Percentiles rank a stretch among this genome's conserved stretches.
Evolutionary conservation across 1,140 invertebrate genomes (phyloP).

Genomic region (Sinonovacula constricta): DNA sequence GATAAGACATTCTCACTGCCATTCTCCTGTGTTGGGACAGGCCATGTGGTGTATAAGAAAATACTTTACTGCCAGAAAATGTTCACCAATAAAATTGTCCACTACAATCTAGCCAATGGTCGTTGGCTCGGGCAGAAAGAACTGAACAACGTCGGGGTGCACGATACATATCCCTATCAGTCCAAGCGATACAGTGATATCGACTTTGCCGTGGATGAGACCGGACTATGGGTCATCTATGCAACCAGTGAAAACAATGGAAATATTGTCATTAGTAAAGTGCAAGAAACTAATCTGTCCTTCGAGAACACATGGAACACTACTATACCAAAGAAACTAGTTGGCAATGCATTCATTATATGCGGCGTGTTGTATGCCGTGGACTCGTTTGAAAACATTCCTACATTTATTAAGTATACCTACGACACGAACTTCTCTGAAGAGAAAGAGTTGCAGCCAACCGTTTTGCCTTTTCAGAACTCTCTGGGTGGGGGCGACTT

Average conservation of each 20-base stretch:
- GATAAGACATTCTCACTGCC: conserved; percentile 59
- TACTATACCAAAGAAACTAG: conserved; percentile 61
- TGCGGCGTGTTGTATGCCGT: conserved; percentile 73
- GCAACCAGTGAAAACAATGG: conserved; percentile 64
- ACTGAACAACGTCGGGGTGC: conserved; percentile 59
- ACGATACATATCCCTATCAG: conserved; percentile 68
- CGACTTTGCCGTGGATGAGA: conserved; percentile 73
- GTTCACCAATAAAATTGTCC: conserved; percentile 65
- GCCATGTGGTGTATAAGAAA: conserved; percentile 68
- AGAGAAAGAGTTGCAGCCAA: conserved; percentile 54
- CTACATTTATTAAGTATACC: conserved; percentile 68
- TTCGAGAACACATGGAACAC: conserved; percentile 70
- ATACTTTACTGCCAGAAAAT: conserved; percentile 68
- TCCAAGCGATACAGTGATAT: conserved; percentile 66
- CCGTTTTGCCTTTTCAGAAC: conserved; percentile 62
- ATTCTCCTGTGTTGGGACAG: conserved; percentile 71
- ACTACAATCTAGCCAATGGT: conserved; percentile 63
- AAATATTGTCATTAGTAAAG: conserved; percentile 68
- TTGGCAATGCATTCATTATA: conserved; percentile 73
- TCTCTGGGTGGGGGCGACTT: conserved; percentile 51
- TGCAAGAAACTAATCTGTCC: conserved; percentile 62
- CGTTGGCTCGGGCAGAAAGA: conserved; percentile 57
- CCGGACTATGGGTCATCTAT: conserved; percentile 72
- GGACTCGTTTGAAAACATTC: conserved; percentile 64
- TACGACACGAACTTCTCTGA: conserved; percentile 68